These are phyloP conservation scores for Phrynocephalus versicolor DNA, from an alignment of 2,113 vertebrate genomes.

Conservation along the genomic window DNA sequence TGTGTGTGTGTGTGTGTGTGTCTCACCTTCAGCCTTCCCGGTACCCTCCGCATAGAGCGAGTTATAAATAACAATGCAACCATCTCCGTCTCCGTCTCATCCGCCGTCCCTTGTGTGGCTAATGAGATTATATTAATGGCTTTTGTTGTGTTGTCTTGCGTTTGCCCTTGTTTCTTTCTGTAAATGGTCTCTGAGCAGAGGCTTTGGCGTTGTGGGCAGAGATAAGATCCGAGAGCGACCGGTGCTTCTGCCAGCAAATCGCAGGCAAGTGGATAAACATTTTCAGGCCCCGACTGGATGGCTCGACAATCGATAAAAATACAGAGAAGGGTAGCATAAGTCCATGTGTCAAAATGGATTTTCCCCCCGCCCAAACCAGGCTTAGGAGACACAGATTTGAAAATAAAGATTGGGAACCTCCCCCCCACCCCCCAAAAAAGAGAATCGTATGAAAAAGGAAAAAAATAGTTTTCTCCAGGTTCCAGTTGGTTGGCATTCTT, in stretches of 20 bases:
- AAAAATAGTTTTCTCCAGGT: conserved; percentile 50
- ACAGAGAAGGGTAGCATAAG: neutral
- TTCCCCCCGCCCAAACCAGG: neutral
- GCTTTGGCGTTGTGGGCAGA: neutral
- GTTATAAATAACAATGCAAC: neutral
- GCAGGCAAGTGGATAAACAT: neutral
- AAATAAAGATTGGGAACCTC: conserved; percentile 38
- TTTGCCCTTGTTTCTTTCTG: neutral
- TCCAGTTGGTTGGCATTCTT: conserved; percentile 70
- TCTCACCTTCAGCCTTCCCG: neutral
- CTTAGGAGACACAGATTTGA: conserved; percentile 39
- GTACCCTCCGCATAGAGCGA: too few relatives aligned
- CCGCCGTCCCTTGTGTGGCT: neutral
- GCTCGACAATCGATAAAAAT: conserved; percentile 2
- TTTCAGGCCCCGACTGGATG: neutral
- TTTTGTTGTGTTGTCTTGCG: neutral
- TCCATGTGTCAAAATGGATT: conserved; percentile 35
- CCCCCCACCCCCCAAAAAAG: neutral
- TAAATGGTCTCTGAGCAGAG: neutral
- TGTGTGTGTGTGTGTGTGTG: too few relatives aligned
- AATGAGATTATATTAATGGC: neutral
- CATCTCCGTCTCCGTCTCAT: neutral
- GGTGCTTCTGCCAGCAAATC: accelerated
- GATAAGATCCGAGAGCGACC: neutral
- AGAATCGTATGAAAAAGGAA: neutral